Evolutionary conservation across 2,797 vertebrate species (phyloP).

Genomic region (Periparus ater): DNA sequence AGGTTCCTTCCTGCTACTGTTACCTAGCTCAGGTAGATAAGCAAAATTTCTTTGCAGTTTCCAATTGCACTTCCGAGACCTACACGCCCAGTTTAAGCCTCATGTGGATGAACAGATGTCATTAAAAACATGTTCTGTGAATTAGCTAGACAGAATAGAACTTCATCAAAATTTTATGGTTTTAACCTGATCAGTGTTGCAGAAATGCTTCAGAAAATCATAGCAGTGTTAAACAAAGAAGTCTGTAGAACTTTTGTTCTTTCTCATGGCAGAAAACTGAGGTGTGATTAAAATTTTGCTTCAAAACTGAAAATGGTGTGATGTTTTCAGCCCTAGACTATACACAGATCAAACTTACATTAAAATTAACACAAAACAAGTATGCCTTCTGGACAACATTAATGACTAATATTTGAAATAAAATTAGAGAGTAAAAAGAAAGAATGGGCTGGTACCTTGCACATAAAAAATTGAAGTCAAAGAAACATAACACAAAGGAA

Average conservation of each 20-base stretch:
- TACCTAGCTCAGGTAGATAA: not conserved
- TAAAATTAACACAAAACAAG: not conserved
- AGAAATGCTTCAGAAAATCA: not conserved
- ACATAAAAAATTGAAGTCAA: not conserved
- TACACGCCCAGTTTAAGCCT: not conserved
- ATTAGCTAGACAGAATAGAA: not conserved
- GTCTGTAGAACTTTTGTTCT: not conserved
- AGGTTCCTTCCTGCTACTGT: not conserved
- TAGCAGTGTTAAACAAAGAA: not conserved
- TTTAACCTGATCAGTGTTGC: not conserved
- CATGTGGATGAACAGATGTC: not conserved
- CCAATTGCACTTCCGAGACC: not conserved
- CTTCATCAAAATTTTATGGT: not conserved
- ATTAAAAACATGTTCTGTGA: not conserved
- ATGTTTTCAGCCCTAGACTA: not conserved
- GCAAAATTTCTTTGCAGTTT: not conserved
- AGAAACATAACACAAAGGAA: not conserved
- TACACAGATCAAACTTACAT: not conserved
- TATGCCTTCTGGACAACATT: not conserved
- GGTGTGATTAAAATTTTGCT: not conserved
- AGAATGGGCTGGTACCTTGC: not conserved
- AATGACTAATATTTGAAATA: not conserved
- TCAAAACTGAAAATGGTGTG: not conserved
- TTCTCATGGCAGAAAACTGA: not conserved
- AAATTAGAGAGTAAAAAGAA: not conserved